Percentiles rank a stretch among this genome's conserved stretches.
Conservation (phyloP, 1,140 invertebrate species). For the Cecropterus lyciades region DNA sequence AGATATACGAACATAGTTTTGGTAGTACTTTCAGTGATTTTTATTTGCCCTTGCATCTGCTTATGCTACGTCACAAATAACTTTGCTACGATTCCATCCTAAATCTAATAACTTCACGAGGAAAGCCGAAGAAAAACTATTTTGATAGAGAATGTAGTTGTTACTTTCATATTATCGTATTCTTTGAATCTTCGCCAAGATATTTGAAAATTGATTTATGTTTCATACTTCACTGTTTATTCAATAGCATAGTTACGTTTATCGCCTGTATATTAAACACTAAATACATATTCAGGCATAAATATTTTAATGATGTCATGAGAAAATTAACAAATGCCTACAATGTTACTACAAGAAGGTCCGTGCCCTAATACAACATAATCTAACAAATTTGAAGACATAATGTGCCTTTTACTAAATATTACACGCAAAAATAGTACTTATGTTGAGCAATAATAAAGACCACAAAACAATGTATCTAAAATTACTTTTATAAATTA, state of each 20-base stretch:
- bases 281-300: conserved; percentile 3
- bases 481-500: neutral
- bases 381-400: conserved; percentile 15
- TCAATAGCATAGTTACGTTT: neutral
- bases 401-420: conserved; percentile 12
- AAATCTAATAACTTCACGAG: too few species aligned
- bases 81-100: too few species aligned
- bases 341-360: conserved; percentile 9
- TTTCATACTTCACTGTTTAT: too few species aligned
- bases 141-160: too few species aligned
- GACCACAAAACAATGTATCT: neutral
- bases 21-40: too few species aligned
- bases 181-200: too few species aligned
- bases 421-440: neutral
- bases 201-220: too few species aligned
- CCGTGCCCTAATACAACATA: conserved; percentile 19
- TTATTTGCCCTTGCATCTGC: too few species aligned
- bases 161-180: too few species aligned
- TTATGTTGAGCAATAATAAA: neutral
- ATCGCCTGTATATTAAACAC: neutral
- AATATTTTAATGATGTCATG: conserved; percentile 17
- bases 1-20: too few species aligned
- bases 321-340: conserved; percentile 11
- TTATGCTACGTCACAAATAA: too few species aligned
- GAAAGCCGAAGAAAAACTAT: too few species aligned